These are phyloP conservation scores for Paraescarpia echinospica DNA, from an alignment of 1,140 invertebrate genomes.

Conservation along the genomic window DNA sequence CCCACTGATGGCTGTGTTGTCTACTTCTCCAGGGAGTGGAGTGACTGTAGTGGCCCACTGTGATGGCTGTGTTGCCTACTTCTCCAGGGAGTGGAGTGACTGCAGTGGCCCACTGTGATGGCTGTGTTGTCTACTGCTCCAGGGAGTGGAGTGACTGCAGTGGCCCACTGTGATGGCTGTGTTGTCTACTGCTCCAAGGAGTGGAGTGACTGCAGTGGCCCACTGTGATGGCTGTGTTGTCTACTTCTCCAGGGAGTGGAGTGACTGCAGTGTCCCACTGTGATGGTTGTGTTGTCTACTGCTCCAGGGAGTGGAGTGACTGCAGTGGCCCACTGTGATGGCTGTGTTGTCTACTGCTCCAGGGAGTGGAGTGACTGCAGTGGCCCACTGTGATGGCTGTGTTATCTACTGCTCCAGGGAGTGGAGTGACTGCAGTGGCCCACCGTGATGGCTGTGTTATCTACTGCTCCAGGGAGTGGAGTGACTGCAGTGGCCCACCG, in stretches of 20 bases:
- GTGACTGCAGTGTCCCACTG: conserved; percentile 84
- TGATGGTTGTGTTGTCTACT: conserved; percentile 85
- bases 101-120: conserved; percentile 85
- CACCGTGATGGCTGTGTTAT: conserved; percentile 81
- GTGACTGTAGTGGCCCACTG: conserved; percentile 84
- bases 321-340: conserved; percentile 85
- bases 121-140: no score
- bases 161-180: conserved; percentile 86
- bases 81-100: conserved; percentile 85
- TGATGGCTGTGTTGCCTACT: conserved; percentile 85
- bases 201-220: conserved; percentile 80
- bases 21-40: conserved; percentile 60
- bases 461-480: no score
- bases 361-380: conserved; percentile 80
- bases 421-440: conserved; percentile 80
- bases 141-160: conserved; percentile 80
- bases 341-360: no score
- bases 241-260: no score
- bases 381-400: conserved; percentile 86
- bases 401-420: no score
- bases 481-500: no score
- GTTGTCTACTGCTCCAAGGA: no score
- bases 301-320: conserved; percentile 85
- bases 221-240: conserved; percentile 89
- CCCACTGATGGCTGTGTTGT: no score